Conservation (phyloP, 2,113 vertebrate genomes). For the Candoia aspera region DNA sequence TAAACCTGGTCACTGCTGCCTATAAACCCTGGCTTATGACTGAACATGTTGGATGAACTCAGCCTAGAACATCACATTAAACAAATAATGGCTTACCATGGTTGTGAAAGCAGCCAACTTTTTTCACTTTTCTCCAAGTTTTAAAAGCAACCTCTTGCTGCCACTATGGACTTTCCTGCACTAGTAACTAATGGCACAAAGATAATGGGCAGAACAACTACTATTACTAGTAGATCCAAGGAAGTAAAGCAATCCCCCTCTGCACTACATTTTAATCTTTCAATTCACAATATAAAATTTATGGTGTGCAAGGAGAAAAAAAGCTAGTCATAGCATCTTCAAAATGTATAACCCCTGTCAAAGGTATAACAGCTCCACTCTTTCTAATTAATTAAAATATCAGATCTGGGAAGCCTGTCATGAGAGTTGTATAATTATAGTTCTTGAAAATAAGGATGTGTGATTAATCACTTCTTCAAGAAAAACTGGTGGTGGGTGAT, state of each 20-base stretch:
- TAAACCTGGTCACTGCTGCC: not conserved
- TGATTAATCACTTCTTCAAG: not conserved
- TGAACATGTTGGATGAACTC: not conserved
- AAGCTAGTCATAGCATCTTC: not conserved
- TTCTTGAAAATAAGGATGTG: not conserved
- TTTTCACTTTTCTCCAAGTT: not conserved
- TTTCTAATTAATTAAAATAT: constrained; percentile 6
- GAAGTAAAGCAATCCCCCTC: not conserved
- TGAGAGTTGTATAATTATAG: not conserved
- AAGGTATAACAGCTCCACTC: not conserved
- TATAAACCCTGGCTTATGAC: not conserved
- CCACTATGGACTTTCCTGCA: not conserved
- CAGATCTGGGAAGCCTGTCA: not conserved
- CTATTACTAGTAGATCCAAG: not conserved
- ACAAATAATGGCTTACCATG: not conserved
- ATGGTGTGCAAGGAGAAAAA: not conserved
- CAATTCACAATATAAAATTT: not conserved
- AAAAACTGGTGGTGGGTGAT: not conserved
- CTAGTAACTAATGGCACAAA: not conserved
- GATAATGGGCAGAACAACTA: not conserved
- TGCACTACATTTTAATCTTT: not conserved
- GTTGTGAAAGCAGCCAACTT: not conserved
- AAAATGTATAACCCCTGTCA: not conserved
- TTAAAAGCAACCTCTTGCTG: not conserved
- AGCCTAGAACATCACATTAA: not conserved